These are phyloP conservation scores for Phylloscopus trochiloides DNA, from an alignment of 2,113 vertebrate species.

Conservation along the genomic window DNA sequence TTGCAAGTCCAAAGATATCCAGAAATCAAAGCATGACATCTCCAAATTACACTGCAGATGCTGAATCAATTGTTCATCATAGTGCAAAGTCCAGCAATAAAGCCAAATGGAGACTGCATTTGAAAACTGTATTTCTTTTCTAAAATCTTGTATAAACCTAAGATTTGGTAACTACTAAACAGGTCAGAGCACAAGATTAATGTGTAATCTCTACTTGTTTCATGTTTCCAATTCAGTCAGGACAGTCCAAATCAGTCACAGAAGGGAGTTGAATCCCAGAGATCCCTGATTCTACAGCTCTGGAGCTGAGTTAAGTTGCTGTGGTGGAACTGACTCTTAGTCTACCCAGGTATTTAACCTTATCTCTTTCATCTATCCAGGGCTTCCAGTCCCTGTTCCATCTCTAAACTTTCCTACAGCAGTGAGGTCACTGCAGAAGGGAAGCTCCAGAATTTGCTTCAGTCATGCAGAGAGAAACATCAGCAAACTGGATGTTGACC, in stretches of 20 bases:
- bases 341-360: neutral
- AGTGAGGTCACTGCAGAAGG: neutral
- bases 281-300: neutral
- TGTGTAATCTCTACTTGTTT: neutral
- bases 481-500: neutral
- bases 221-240: neutral
- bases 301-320: neutral
- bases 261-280: neutral
- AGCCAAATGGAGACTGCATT: neutral
- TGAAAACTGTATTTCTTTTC: neutral
- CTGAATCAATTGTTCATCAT: neutral
- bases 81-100: neutral
- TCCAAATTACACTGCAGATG: neutral
- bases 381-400: neutral
- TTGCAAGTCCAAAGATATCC: neutral
- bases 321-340: neutral
- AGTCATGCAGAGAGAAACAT: neutral
- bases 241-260: neutral
- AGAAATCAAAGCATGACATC: neutral
- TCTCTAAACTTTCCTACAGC: neutral
- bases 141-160: neutral
- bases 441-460: neutral
- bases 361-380: neutral
- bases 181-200: neutral
- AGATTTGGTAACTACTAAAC: neutral